A percentile compares a stretch with the other conserved stretches of the same genome.
These are phyloP conservation scores for Toxonevra muliebris DNA, from an alignment of 2,888 invertebrate species.

Conservation along the genomic window DNA sequence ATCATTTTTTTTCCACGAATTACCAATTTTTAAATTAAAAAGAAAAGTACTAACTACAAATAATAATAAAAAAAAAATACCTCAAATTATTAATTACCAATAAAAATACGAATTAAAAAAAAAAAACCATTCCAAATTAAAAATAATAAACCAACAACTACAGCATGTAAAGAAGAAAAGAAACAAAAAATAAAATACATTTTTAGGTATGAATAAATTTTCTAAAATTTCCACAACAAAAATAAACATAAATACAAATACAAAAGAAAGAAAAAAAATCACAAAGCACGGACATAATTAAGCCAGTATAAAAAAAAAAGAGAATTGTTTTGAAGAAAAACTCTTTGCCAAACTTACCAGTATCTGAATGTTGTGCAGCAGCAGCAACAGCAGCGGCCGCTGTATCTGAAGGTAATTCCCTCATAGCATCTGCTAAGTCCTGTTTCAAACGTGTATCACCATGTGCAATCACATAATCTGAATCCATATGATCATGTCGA, in stretches of 20 bases:
- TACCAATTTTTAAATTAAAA: conserved; percentile 4
- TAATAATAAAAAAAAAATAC: conserved; percentile 24
- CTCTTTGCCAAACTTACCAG: conserved; percentile 50
- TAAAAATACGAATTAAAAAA: conserved; percentile 11
- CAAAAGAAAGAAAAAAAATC: not conserved
- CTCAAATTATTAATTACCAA: conserved; percentile 12
- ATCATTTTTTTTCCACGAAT: too few relatives aligned
- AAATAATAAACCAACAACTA: conserved; percentile 19
- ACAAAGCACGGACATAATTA: conserved; percentile 12
- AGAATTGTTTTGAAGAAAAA: too few relatives aligned
- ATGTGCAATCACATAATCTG: conserved; percentile 61
- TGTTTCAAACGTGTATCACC: conserved; percentile 86
- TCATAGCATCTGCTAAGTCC: conserved; percentile 94
- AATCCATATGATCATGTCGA: conserved; percentile 70
- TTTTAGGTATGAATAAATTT: too few relatives aligned
- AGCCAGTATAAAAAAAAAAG: conserved; percentile 15
- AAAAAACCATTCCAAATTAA: conserved; percentile 20
- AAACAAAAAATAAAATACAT: conserved; percentile 5
- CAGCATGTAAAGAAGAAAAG: conserved; percentile 17
- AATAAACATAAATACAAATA: not conserved
- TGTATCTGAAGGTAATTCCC: conserved; percentile 75
- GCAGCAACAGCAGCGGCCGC: too few relatives aligned
- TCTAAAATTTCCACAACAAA: too few relatives aligned
- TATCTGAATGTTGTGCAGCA: too few relatives aligned
- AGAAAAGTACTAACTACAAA: conserved; percentile 29